phyloP scores from a whole-genome alignment of 2,888 invertebrate genomes.

The Sarcophaga caerulescens region DNA sequence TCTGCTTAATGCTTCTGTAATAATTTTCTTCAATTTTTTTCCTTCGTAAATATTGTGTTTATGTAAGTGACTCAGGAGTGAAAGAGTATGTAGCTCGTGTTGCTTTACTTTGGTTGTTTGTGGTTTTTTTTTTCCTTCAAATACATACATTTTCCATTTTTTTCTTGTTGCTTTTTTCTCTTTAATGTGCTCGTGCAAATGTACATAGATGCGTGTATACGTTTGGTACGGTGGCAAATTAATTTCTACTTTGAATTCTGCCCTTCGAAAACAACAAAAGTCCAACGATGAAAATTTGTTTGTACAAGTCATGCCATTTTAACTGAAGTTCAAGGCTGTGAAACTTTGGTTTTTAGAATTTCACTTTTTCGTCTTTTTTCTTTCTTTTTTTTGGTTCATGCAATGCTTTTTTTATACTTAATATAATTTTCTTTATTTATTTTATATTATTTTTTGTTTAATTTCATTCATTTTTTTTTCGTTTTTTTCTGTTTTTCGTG shows the following conservation, averaged over 20 bases:
- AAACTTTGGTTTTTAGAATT: slow-evolving; percentile 24
- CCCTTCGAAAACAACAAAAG: slow-evolving; percentile 9
- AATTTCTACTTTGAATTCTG: slow-evolving; percentile 45
- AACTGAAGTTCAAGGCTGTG: slow-evolving; percentile 44
- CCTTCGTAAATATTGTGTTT: neutral
- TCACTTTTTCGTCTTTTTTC: slow-evolving; percentile 1
- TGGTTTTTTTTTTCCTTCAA: slow-evolving; percentile 13
- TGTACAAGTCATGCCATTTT: slow-evolving; percentile 41
- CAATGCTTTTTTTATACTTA: slow-evolving; percentile 6
- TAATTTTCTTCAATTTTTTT: neutral
- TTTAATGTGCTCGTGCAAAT: neutral
- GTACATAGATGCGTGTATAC: neutral
- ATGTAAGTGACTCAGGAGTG: neutral
- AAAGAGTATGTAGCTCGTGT: neutral
- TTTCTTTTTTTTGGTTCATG: slow-evolving; percentile 2
- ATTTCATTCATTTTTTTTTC: too few relatives aligned
- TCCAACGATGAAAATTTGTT: slow-evolving; percentile 30
- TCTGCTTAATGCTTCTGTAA: slow-evolving; percentile 21
- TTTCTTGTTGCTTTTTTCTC: neutral
- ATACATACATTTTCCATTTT: neutral
- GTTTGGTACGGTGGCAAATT: slow-evolving; percentile 15
- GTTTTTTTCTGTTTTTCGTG: neutral
- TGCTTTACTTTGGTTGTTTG: slow-evolving; percentile 16
- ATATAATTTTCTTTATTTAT: slow-evolving; percentile 32
- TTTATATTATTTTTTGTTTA: neutral